Conservation (phyloP, 1,140 invertebrate species). For the Nephotettix cincticeps region DNA sequence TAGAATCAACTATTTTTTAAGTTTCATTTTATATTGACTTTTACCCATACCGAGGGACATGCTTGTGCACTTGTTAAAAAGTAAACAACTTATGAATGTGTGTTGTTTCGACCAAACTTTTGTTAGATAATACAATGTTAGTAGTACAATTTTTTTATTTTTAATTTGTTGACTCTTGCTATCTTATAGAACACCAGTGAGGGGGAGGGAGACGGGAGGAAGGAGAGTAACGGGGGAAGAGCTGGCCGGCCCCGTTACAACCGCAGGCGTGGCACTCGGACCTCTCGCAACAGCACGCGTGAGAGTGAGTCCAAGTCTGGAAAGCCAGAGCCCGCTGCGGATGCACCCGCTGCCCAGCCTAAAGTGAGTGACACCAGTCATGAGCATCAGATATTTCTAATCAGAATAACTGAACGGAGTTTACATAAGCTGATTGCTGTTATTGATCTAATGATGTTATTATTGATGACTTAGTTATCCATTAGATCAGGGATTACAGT, state of each 20-base stretch:
- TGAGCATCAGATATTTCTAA: neutral
- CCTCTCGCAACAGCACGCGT: conserved; percentile 34
- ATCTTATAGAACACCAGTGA: conserved; percentile 31
- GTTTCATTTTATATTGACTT: too few relatives aligned
- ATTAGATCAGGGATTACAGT: too few relatives aligned
- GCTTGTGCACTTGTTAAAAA: too few relatives aligned
- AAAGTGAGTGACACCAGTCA: conserved; percentile 25
- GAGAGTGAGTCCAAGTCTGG: conserved; percentile 32
- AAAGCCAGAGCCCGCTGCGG: conserved; percentile 6
- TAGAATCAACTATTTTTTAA: too few relatives aligned
- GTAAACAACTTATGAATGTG: too few relatives aligned
- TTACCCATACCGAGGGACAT: too few relatives aligned
- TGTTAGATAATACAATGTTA: too few relatives aligned
- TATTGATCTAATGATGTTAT: conserved; percentile 10
- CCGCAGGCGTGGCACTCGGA: conserved; percentile 6
- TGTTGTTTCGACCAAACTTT: too few relatives aligned
- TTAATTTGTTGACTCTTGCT: conserved; percentile 1
- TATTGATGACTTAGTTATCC: too few relatives aligned
- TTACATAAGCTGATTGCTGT: neutral
- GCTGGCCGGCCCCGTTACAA: conserved; percentile 19
- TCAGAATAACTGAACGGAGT: neutral
- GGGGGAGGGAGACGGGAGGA: conserved; percentile 22
- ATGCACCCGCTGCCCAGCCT: conserved; percentile 17
- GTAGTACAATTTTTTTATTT: too few relatives aligned
- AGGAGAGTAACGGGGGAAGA: conserved; percentile 8